A percentile compares a stretch with the other conserved stretches of the same genome.
Conservation (phyloP, 2,113 vertebrate species). For the Mesocricetus auratus region DNA sequence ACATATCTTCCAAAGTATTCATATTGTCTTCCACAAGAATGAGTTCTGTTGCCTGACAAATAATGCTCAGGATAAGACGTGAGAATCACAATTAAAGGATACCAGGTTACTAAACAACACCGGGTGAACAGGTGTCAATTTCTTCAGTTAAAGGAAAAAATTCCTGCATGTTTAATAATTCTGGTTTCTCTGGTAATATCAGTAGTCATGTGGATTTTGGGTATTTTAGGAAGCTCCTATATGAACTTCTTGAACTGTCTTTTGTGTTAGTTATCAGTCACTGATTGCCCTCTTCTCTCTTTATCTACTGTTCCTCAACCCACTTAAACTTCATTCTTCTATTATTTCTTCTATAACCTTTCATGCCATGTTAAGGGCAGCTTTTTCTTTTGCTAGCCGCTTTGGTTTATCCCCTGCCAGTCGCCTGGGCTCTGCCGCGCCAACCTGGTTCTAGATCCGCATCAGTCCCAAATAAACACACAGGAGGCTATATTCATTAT, state of each 20-base stretch:
- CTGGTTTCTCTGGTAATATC: neutral
- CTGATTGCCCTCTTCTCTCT: neutral
- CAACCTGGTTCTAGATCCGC: too few relatives aligned
- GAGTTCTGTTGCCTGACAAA: neutral
- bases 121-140: neutral
- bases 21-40: neutral
- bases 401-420: too few relatives aligned
- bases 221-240: neutral
- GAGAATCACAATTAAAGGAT: too few relatives aligned
- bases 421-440: too few relatives aligned
- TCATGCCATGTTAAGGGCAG: too few relatives aligned
- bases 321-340: neutral
- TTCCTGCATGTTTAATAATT: neutral
- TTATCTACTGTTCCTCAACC: neutral
- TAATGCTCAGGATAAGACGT: too few relatives aligned
- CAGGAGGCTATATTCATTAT: too few relatives aligned
- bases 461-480: too few relatives aligned
- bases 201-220: neutral
- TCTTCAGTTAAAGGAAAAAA: neutral
- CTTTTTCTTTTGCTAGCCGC: too few relatives aligned
- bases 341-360: neutral
- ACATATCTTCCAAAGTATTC: neutral
- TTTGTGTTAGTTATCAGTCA: neutral
- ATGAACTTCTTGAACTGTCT: neutral
- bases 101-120: neutral